Percentiles rank a stretch among this genome's conserved stretches.
Conservation (phyloP, 1,140 invertebrate genomes). For the Helicoverpa zea region DNA sequence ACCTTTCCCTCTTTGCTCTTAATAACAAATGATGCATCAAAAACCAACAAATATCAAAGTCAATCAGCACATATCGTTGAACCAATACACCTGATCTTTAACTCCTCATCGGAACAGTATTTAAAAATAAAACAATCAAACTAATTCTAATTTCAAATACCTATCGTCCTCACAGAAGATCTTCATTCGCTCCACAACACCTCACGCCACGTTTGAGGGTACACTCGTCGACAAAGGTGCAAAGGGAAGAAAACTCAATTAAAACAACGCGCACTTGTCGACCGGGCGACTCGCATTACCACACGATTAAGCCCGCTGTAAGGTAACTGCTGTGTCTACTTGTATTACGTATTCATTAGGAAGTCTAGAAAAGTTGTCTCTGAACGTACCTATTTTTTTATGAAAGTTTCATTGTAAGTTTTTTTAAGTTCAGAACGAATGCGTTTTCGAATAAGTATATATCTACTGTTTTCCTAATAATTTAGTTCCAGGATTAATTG, state of each 20-base stretch:
- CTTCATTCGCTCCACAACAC: constrained; percentile 31
- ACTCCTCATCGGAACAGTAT: too few relatives aligned
- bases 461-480: too few relatives aligned
- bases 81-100: too few relatives aligned
- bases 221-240: constrained; percentile 70
- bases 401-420: background rate
- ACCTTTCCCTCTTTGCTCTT: too few relatives aligned
- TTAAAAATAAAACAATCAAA: too few relatives aligned
- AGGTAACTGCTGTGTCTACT: constrained; percentile 16
- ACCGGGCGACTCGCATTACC: constrained; percentile 63
- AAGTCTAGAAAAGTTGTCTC: background rate
- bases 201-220: constrained; percentile 55
- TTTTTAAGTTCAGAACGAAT: too few relatives aligned
- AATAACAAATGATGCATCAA: too few relatives aligned
- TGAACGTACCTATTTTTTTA: background rate
- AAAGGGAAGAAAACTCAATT: constrained; percentile 73
- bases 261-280: constrained; percentile 68
- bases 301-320: constrained; percentile 63
- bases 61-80: too few relatives aligned
- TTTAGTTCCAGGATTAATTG: too few relatives aligned
- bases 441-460: too few relatives aligned
- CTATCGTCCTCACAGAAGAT: background rate
- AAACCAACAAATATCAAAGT: too few relatives aligned
- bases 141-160: background rate
- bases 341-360: constrained; percentile 25